Conservation (phyloP, 2,797 vertebrate species). For the Gambelia wislizenii region DNA sequence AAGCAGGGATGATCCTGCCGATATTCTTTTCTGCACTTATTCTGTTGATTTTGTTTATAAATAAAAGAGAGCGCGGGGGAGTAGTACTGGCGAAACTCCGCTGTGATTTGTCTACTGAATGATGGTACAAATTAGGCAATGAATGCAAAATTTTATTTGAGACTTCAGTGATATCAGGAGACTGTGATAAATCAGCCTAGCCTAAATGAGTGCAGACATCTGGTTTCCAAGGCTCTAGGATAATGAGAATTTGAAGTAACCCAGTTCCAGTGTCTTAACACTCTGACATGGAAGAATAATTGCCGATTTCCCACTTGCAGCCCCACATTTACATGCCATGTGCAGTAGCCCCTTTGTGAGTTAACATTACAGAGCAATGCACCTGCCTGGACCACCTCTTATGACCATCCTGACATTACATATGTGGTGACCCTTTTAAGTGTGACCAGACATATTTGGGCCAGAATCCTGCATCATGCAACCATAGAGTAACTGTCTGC, state of each 20-base stretch:
- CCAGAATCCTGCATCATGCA: too few relatives aligned
- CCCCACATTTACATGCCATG: neutral
- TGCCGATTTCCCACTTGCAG: neutral
- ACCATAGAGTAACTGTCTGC: too few relatives aligned
- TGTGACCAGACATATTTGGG: neutral
- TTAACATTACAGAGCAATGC: neutral
- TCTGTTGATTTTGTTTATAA: slow-evolving; percentile 79
- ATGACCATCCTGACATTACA: neutral
- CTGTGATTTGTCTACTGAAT: neutral
- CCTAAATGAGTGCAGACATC: too few relatives aligned
- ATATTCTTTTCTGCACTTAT: slow-evolving; percentile 74
- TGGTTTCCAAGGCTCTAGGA: neutral
- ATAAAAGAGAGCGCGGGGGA: slow-evolving; percentile 72
- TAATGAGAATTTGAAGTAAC: neutral
- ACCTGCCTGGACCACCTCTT: neutral
- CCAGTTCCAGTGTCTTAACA: neutral
- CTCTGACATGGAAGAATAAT: neutral
- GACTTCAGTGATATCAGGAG: neutral
- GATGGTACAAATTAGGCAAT: neutral
- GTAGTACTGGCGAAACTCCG: neutral
- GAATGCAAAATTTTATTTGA: too few relatives aligned
- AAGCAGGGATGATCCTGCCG: slow-evolving; percentile 48
- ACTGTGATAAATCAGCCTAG: neutral
- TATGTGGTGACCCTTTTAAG: neutral
- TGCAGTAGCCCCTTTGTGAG: neutral